A percentile compares a stretch with the other conserved stretches of the same genome.
Conservation (phyloP, 2,113 vertebrate species). For the Archilochus colubris region DNA sequence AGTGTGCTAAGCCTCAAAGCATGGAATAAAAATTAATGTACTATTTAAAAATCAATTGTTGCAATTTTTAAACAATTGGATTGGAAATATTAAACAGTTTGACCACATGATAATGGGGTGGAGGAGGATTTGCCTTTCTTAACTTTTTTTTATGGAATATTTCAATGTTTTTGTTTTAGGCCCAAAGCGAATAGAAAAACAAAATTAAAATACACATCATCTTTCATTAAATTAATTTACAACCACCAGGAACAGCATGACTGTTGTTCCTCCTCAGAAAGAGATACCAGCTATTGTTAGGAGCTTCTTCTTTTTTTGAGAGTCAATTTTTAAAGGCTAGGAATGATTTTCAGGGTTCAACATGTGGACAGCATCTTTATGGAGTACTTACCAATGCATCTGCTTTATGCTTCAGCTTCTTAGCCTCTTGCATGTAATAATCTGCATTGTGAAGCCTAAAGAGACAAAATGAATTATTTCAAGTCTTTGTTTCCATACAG, state of each 20-base stretch:
- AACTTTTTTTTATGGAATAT: neutral
- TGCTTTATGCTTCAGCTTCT: conserved; percentile 95
- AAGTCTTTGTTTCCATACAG: neutral
- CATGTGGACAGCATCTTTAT: neutral
- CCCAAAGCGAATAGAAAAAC: neutral
- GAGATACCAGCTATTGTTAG: neutral
- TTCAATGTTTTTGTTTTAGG: conserved; percentile 15
- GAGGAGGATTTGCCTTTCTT: neutral
- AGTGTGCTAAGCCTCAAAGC: neutral
- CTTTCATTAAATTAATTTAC: neutral
- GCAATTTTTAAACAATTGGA: conserved; percentile 1
- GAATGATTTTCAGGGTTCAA: neutral
- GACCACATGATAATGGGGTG: neutral
- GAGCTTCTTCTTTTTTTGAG: neutral
- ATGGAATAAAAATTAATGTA: neutral
- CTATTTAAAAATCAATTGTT: conserved; percentile 8
- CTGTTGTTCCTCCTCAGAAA: neutral
- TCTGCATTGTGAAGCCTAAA: conserved; percentile 90
- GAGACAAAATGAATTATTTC: conserved; percentile 62
- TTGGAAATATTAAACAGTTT: conserved; percentile 3
- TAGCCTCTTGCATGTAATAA: conserved; percentile 96
- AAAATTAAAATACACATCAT: neutral
- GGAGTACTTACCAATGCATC: conserved; percentile 86
- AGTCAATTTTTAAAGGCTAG: neutral
- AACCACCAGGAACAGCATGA: neutral